phyloP scores from a whole-genome alignment of 2,888 invertebrate species.

The Diplolepis rosae region DNA sequence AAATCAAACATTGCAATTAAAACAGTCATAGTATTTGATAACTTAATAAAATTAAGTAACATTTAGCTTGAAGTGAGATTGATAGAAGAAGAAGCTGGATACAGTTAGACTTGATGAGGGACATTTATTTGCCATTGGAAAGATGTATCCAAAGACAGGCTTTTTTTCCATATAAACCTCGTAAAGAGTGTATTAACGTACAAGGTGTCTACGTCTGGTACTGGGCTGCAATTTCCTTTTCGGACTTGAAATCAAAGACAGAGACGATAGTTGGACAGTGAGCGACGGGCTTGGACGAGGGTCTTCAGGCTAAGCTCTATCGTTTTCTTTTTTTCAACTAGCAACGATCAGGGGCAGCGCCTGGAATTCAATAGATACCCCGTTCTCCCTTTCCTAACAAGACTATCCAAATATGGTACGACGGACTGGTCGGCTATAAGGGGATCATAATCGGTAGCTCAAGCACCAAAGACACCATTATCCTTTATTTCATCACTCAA shows the following conservation, averaged over 20 bases:
- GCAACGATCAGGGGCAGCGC: constrained; percentile 48
- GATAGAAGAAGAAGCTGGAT: neutral
- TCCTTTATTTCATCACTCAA: constrained; percentile 18
- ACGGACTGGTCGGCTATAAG: constrained; percentile 47
- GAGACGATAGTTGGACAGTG: constrained; percentile 62
- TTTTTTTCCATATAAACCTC: neutral
- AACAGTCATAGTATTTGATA: too few relatives aligned
- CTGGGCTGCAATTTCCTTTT: constrained; percentile 48
- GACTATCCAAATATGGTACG: constrained; percentile 54
- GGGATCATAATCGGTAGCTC: constrained; percentile 54
- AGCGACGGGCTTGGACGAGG: constrained; percentile 63
- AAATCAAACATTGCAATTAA: too few relatives aligned
- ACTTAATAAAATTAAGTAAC: too few relatives aligned
- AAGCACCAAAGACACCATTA: constrained; percentile 40
- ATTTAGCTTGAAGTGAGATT: neutral
- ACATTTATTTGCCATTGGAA: neutral
- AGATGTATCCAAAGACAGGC: neutral
- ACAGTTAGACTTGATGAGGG: neutral
- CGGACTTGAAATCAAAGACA: constrained; percentile 49
- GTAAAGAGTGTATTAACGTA: constrained; percentile 19
- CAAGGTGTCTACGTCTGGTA: constrained; percentile 56
- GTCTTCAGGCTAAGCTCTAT: constrained; percentile 54
- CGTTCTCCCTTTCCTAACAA: constrained; percentile 44
- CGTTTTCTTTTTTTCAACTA: constrained; percentile 44
- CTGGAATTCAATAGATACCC: constrained; percentile 61